These are phyloP conservation scores for Odontocerum albicorne DNA, from an alignment of 2,888 invertebrate species.

Conservation along the genomic window DNA sequence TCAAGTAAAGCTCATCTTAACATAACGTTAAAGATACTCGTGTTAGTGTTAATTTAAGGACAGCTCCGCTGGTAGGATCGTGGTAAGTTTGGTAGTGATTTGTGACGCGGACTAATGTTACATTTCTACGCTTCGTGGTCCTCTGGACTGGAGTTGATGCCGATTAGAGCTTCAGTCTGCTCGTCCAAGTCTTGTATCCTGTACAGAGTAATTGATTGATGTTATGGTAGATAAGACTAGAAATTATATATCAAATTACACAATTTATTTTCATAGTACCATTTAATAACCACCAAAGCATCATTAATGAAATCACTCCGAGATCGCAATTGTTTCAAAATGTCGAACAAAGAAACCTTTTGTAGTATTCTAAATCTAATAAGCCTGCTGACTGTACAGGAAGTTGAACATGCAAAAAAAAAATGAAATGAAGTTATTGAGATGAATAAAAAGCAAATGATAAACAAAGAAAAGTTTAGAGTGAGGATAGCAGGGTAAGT, in stretches of 20 bases:
- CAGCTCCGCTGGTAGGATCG: neutral
- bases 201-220: slow-evolving; percentile 3
- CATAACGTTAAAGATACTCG: neutral
- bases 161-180: slow-evolving; percentile 63
- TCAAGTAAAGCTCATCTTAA: slow-evolving; percentile 11
- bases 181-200: slow-evolving; percentile 59
- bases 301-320: too few species aligned
- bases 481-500: too few species aligned
- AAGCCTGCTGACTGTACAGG: too few species aligned
- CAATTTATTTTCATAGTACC: too few species aligned
- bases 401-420: too few species aligned
- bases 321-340: too few species aligned
- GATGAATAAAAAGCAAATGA: too few species aligned
- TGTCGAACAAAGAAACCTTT: too few species aligned
- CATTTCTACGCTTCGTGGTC: slow-evolving; percentile 32
- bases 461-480: too few species aligned
- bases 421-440: too few species aligned
- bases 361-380: too few species aligned
- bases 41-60: neutral
- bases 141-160: slow-evolving; percentile 32
- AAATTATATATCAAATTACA: too few species aligned
- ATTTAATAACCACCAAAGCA: neutral
- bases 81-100: neutral
- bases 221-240: neutral
- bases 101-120: neutral